Base-by-base conservation (phyloP, 2,888 invertebrate genomes). In the Lepidocyrtoides sp. region DNA sequence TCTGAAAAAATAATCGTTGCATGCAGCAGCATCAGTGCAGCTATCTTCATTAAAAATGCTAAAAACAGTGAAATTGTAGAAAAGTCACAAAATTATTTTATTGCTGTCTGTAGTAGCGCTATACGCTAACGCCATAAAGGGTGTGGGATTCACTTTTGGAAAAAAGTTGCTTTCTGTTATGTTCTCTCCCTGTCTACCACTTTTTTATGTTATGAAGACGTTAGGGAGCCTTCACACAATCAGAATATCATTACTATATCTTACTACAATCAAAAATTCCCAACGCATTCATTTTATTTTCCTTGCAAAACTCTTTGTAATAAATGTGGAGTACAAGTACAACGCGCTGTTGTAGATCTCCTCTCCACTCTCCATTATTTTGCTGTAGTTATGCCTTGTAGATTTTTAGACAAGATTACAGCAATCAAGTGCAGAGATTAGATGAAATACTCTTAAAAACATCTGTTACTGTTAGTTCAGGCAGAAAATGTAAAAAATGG, bases 111-210 rank as follows among this genome's bases (percentile, higher is more conserved):
- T 48, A 12, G 51, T 79, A 82, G 10, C 57, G 79, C 44, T n/a
- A n/a, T n/a, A n/a, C n/a, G n/a, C n/a, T n/a, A n/a, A n/a, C n/a
- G n/a, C n/a, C n/a, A 51, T 20, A 44, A 36, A 36, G 48, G 44
- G 63, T 82, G 82, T 82, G 63, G 82, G 82, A 41, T 82, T 82
- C 23, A 63, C 8, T 41, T 82, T 60, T 82, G 82, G 82, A 17
- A 26, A 17, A 63, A 60, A 75, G 36, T 36, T 69, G 36, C n/a
- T n/a, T 17, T 54, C 54, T 54, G 5, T 54, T 57, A 63, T 8
- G 29, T 63, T 63, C 10, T 29, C 14, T 1, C 36, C 63, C 5
- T 69, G 66, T 36, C 7, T 10, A 32, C 8, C 32, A 36, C 17
- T 60, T 51, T 36, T 48, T 48, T 14, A 1, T 48, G 12, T 3